phyloP scores from a whole-genome alignment of 92 coral and sea anemone genomes.

The Micromussa lordhowensis region DNA sequence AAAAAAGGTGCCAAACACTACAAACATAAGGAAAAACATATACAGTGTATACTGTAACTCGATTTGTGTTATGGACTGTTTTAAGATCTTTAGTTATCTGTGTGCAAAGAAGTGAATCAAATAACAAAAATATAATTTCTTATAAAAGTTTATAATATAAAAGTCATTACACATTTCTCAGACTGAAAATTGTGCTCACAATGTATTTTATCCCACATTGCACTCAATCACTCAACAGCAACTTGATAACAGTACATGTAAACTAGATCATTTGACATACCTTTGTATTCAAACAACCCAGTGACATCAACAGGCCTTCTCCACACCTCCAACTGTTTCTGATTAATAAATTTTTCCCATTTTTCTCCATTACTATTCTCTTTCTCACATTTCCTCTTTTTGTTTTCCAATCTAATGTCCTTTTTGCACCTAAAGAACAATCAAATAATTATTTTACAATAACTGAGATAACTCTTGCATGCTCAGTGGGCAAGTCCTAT shows the following conservation, averaged over 20 bases:
- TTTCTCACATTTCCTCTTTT: slow-evolving; percentile 46
- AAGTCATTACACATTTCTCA: no score
- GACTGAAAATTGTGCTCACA: no score
- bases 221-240: background rate
- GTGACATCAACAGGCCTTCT: slow-evolving; percentile 81
- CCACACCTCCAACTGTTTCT: slow-evolving; percentile 85
- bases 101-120: no score
- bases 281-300: slow-evolving; percentile 95
- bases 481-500: no score
- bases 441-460: background rate
- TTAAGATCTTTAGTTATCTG: no score
- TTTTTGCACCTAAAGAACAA: slow-evolving; percentile 64
- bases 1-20: slow-evolving; percentile 94
- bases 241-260: background rate
- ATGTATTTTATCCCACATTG: no score
- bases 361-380: slow-evolving; percentile 38
- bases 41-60: no score
- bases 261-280: slow-evolving; percentile 32
- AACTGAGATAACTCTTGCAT: no score
- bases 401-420: slow-evolving; percentile 67
- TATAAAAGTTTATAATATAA: no score
- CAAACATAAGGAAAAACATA: background rate
- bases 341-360: slow-evolving; percentile 87
- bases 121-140: no score
- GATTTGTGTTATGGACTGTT: no score